Evolutionary conservation across 2,113 vertebrate species (phyloP), one percentile per base, ranked within the genome.

Genomic region (Pteronura brasiliensis): DNA sequence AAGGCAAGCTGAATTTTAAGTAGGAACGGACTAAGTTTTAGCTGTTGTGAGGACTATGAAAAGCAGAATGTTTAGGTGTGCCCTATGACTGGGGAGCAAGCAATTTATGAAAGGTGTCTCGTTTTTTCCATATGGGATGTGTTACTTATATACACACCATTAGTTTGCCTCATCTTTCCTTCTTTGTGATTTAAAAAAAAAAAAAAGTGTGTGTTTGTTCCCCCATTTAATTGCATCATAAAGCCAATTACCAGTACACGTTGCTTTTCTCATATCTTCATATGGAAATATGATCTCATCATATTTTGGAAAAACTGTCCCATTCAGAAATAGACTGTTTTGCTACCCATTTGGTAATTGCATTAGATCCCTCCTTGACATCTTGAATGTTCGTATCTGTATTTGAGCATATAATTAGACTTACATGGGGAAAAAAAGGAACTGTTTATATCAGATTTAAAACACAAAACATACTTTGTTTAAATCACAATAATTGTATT

Each of bases 61-160:
- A 57, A 97, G 44, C 39, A 92, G 88, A 92, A 95, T 82, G 96
- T 93, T 87, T 95, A 93, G 85, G 95, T 92, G 39, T 84, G 69
- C 90, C 93, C 96, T 93, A 92, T 86, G 94, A 94, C 88, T 79
- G 23, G 39, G 76, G 59, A 96, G 34, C 81, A 36, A 74, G 87
- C 69, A 87, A 57, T 93, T 96, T 90, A 72, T 92, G 77, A 93
- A 97, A 97, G 92, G 81, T 85, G 90, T 95, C 92, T 97, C 90
- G 65, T 82, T 95, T 97, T 97, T 97, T 96, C 96, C 97, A 95
- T 91, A 83, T 88, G 96, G 83, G 92, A 96, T 36, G 2, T 94
- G 76, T 92, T 96, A 82, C 76, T 85, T 96, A 71, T 61, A 74
- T 85, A 88, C 55, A 88, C 71, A 88, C 83, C 88, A 69, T 94